Evolutionary conservation across 2,797 vertebrate genomes (phyloP).

Genomic region (Allobates femoralis): DNA sequence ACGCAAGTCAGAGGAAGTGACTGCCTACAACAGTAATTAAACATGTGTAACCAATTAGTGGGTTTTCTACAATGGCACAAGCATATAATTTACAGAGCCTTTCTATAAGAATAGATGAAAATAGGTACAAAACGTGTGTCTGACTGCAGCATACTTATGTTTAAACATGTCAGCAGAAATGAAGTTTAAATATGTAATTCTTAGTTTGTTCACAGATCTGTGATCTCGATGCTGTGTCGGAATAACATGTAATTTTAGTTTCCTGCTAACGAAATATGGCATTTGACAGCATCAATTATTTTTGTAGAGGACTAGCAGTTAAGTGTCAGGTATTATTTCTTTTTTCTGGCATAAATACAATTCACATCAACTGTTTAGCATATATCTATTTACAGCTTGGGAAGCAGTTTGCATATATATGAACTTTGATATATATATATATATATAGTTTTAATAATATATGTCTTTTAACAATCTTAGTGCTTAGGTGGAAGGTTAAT

Average conservation of each 20-base stretch:
- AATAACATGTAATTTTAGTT: constrained; percentile 73
- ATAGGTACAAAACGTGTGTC: constrained; percentile 77
- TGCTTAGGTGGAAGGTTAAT: constrained; percentile 40
- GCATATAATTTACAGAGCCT: constrained; percentile 90
- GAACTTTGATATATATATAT: background rate
- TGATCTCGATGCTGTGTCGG: constrained; percentile 70
- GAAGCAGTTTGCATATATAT: background rate
- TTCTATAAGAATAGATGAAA: constrained; percentile 80
- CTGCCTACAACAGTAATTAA: constrained; percentile 95
- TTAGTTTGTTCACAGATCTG: constrained; percentile 73
- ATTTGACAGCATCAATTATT: constrained; percentile 70
- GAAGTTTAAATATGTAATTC: constrained; percentile 79
- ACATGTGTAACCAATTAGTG: constrained; percentile 97
- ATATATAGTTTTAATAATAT: background rate
- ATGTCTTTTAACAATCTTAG: constrained; percentile 23
- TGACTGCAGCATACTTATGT: constrained; percentile 74
- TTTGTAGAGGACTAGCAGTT: constrained; percentile 63
- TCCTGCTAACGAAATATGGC: constrained; percentile 70
- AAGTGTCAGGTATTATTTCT: constrained; percentile 32
- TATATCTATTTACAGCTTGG: background rate
- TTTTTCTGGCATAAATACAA: background rate
- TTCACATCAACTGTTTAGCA: background rate
- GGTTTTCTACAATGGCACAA: constrained; percentile 86
- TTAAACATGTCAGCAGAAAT: constrained; percentile 76
- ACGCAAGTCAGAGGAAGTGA: constrained; percentile 88